Evolutionary conservation across 2,888 invertebrate species (phyloP).

Genomic region (Thecophora atra): DNA sequence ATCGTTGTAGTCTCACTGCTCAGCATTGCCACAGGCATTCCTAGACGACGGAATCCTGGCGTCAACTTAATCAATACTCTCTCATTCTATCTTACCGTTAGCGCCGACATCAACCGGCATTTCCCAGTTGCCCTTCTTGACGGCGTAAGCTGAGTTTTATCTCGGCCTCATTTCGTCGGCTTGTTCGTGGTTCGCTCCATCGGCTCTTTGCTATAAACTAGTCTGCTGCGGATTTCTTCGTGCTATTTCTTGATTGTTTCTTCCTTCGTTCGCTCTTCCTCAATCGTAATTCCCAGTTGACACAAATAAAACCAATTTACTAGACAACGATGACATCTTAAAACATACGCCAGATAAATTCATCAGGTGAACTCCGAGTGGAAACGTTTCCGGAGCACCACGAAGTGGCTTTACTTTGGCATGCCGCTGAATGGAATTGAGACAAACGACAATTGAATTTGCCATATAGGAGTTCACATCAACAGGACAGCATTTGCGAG

Average conservation of each 20-base stretch:
- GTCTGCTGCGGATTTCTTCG: slow-evolving; percentile 20
- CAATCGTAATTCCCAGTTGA: slow-evolving; percentile 60
- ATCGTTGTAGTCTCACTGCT: slow-evolving; percentile 29
- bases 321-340: slow-evolving; percentile 57
- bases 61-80: slow-evolving; percentile 9
- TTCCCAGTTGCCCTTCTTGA: slow-evolving; percentile 54
- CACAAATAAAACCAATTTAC: slow-evolving; percentile 64
- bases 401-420: slow-evolving; percentile 8
- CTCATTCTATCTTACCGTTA: slow-evolving; percentile 3
- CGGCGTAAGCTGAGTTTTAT: slow-evolving; percentile 54
- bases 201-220: slow-evolving; percentile 20
- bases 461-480: slow-evolving; percentile 56
- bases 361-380: slow-evolving; percentile 61
- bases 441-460: slow-evolving; percentile 60
- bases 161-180: slow-evolving; percentile 49
- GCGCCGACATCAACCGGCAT: slow-evolving; percentile 25
- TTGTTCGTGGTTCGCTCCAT: slow-evolving; percentile 36
- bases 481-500: slow-evolving; percentile 40
- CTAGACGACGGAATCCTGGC: background rate
- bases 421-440: slow-evolving; percentile 31
- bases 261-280: slow-evolving; percentile 14
- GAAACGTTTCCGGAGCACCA: slow-evolving; percentile 34
- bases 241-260: slow-evolving; percentile 25
- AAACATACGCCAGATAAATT: slow-evolving; percentile 58
- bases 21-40: background rate